Percentiles rank a stretch among this genome's conserved stretches.
These are phyloP conservation scores for Ptyas mucosa DNA, from an alignment of 2,113 vertebrate genomes.

Conservation along the genomic window DNA sequence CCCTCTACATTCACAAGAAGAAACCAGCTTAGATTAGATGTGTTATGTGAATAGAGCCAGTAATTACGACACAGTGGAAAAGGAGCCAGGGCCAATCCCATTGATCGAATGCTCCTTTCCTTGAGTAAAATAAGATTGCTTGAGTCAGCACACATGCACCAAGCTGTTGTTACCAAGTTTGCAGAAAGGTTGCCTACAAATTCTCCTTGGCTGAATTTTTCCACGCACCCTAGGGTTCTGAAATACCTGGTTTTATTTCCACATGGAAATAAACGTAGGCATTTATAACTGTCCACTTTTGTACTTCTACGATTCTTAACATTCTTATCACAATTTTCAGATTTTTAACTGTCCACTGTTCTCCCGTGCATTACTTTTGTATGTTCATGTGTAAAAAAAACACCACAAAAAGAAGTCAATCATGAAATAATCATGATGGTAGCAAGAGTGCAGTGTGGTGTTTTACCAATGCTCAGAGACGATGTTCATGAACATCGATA, in stretches of 20 bases:
- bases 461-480: background rate
- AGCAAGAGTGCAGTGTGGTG: background rate
- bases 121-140: background rate
- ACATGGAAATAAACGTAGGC: background rate
- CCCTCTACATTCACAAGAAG: background rate
- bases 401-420: background rate
- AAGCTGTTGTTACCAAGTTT: background rate
- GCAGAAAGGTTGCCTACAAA: background rate
- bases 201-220: background rate
- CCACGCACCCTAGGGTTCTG: background rate
- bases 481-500: background rate
- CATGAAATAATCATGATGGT: background rate
- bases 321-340: background rate
- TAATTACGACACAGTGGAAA: background rate
- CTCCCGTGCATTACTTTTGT: background rate
- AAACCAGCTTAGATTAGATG: background rate
- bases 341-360: background rate
- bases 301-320: background rate
- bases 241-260: background rate
- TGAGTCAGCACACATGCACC: background rate
- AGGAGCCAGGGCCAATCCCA: background rate
- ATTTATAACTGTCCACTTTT: background rate
- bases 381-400: background rate
- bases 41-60: background rate
- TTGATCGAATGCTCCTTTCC: background rate